Conservation (phyloP, 2,113 vertebrate species). For the Fukomys damarensis region DNA sequence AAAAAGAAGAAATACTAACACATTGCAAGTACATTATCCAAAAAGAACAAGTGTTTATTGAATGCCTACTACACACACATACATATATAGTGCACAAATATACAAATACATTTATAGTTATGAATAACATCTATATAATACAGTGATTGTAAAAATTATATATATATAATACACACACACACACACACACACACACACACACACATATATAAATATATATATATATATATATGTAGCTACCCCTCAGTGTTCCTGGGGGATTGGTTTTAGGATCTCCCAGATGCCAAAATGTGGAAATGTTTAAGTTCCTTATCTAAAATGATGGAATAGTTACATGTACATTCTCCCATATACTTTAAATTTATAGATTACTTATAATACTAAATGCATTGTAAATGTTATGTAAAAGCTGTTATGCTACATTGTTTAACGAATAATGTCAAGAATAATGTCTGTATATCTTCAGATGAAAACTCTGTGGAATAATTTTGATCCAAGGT, state of each 20-base stretch:
- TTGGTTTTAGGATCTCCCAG: not conserved
- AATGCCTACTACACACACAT: not conserved
- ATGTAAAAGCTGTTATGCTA: not conserved
- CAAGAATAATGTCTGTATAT: not conserved
- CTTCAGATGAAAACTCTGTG: not conserved
- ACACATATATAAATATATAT: not conserved
- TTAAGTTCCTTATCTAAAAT: not conserved
- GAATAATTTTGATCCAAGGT: not conserved
- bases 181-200: not conserved
- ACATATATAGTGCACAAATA: not conserved
- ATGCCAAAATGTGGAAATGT: not conserved
- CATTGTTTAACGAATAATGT: not conserved
- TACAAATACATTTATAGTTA: not conserved
- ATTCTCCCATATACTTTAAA: not conserved
- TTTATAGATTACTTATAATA: not conserved
- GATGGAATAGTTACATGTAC: not conserved
- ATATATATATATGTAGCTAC: not conserved
- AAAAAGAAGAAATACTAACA: slow-evolving; percentile 17
- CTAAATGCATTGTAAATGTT: not conserved
- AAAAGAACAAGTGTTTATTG: slow-evolving; percentile 21
- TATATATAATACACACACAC: not conserved
- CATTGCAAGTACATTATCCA: not conserved
- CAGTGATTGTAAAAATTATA: slow-evolving; percentile 22
- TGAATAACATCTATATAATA: not conserved
- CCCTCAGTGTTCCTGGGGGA: not conserved